Evolutionary conservation across 2,113 vertebrate genomes (phyloP), one percentile per base, ranked within the genome.

Genomic region (Gasterosteus aculeatus): DNA sequence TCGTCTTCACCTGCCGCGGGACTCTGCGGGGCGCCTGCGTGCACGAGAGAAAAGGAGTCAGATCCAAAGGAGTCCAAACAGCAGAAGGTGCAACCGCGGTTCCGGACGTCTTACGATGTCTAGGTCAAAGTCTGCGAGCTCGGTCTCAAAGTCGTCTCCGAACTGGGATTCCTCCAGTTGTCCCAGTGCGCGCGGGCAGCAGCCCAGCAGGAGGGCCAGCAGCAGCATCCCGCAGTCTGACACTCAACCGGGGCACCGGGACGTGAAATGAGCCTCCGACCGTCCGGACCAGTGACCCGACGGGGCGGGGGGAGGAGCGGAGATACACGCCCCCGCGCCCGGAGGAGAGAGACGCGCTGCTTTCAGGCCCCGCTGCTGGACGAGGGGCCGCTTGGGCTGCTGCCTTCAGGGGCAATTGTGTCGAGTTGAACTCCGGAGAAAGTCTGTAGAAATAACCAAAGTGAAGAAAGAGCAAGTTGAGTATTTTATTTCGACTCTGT

Each of bases 1-100:
- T 59, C 1, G 75, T 77, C 71, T 92, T 93, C 84, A 94, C 84
- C 81, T 94, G 93, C 42, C 93, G 87, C 1, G 92, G 88, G n/a
- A 93, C 72, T 33, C 94, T 92, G 69, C 77, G 90, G 0, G 86
- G 91, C 44, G 87, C 90, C 93, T 94, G 88, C 5, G 63, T 69
- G 59, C 1, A 85, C 62, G 85, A 44, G 80, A 26, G 14, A 62
- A 71, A 4, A 3, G 0, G 0, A 7, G 10, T 82, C 53, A 83
- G 3, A 10, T 15, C 1, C 8, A 69, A 53, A 38, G 7, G 35
- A 7, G 47, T 57, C 39, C 15, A 35, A 61, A 31, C 31, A 35
- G 10, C 31, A 42, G 0, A 41, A 77, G 16, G 6, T 16, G 1
- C 39, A 46, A 6, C 22, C 14, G 14, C 0, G 1, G 3, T 5